Conservation (phyloP, 2,888 invertebrate genomes). For the Eupeodes luniger region DNA sequence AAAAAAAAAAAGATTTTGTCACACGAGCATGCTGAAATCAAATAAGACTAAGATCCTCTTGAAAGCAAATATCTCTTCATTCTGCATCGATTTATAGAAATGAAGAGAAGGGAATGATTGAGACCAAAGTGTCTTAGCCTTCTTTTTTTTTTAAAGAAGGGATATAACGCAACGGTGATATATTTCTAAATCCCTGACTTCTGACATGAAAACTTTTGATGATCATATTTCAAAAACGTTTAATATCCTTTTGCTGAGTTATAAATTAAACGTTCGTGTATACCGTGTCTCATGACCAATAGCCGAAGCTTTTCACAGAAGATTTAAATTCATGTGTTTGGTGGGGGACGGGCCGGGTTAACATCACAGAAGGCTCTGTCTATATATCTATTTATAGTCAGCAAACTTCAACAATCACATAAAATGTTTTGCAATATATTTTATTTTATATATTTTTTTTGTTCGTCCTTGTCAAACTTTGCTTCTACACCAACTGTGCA, state of each 20-base stretch:
- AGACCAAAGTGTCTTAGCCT: not conserved
- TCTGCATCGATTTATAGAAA: constrained; percentile 30
- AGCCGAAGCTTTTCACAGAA: constrained; percentile 1
- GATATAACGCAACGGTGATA: constrained; percentile 25
- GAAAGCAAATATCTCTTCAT: constrained; percentile 51
- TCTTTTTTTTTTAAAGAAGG: not conserved
- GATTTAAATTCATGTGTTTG: constrained; percentile 31
- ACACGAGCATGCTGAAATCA: constrained; percentile 46
- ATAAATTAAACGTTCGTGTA: constrained; percentile 58
- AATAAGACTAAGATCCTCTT: constrained; percentile 41
- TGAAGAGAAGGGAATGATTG: not conserved
- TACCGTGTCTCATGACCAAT: not conserved
- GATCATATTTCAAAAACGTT: constrained; percentile 74
- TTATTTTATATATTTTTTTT: constrained; percentile 5
- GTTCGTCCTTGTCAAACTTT: constrained; percentile 21
- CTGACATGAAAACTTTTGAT: constrained; percentile 52
- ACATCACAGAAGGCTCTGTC: too few relatives aligned
- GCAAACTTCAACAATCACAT: constrained; percentile 44
- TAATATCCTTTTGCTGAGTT: constrained; percentile 61
- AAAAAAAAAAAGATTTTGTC: constrained; percentile 60
- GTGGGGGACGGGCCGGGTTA: not conserved
- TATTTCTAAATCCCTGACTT: constrained; percentile 61
- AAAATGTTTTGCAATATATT: constrained; percentile 59
- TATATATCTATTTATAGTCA: not conserved
- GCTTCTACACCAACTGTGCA: not conserved